phyloP scores from a whole-genome alignment of 2,888 invertebrate genomes.

The Acronicta psi region DNA sequence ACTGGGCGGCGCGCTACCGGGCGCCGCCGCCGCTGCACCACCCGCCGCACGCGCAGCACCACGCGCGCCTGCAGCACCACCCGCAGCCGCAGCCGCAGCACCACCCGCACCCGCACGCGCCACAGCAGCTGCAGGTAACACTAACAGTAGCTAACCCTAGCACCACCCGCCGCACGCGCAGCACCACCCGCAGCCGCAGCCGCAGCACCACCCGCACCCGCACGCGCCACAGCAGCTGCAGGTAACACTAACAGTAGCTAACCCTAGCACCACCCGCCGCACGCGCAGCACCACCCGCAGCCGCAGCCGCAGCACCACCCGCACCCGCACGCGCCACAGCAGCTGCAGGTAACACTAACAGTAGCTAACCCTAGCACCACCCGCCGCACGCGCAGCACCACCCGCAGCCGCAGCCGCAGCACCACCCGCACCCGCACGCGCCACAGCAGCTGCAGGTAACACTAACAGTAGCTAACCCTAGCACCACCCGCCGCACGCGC shows the following conservation, averaged over 20 bases:
- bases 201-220: constrained; percentile 56
- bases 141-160: too few relatives aligned
- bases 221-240: constrained; percentile 53
- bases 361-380: too few relatives aligned
- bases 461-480: too few relatives aligned
- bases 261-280: too few relatives aligned
- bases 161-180: constrained; percentile 38
- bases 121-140: constrained; percentile 31
- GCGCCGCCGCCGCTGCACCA: constrained; percentile 65
- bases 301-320: constrained; percentile 8
- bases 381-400: too few relatives aligned
- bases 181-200: constrained; percentile 54
- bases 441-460: too few relatives aligned
- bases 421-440: too few relatives aligned
- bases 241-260: constrained; percentile 38
- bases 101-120: constrained; percentile 32
- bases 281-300: too few relatives aligned
- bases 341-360: constrained; percentile 56
- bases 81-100: constrained; percentile 45
- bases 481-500: too few relatives aligned
- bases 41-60: constrained; percentile 50
- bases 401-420: too few relatives aligned
- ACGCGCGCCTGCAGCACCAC: constrained; percentile 22
- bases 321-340: constrained; percentile 51
- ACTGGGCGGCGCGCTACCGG: constrained; percentile 73